phyloP scores from a whole-genome alignment of 2,888 invertebrate genomes.

The Heterodera filipjevi region DNA sequence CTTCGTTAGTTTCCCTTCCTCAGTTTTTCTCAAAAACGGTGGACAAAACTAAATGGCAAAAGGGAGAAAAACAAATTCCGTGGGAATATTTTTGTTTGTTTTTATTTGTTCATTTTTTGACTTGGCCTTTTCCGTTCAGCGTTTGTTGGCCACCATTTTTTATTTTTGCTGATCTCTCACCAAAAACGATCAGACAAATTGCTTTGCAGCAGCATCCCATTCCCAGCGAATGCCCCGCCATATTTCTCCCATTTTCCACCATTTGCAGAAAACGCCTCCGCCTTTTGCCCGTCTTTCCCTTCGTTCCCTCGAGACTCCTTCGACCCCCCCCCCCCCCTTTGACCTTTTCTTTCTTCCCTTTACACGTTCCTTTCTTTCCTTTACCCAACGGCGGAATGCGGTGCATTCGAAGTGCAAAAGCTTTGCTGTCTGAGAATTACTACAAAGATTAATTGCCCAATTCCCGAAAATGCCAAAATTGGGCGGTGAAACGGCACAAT shows the following conservation, averaged over 20 bases:
- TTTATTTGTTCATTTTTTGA: background rate
- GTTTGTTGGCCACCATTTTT: background rate
- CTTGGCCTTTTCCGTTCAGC: background rate
- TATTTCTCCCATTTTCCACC: background rate
- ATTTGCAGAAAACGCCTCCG: background rate
- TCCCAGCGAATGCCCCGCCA: background rate
- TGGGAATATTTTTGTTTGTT: background rate
- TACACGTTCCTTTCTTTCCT: background rate
- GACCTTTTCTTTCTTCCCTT: background rate
- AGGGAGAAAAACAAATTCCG: background rate
- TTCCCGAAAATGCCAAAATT: background rate
- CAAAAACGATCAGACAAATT: background rate
- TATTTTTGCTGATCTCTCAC: background rate
- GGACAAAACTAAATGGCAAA: background rate
- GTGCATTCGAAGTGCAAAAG: background rate
- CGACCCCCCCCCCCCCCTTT: background rate
- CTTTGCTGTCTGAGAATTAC: background rate
- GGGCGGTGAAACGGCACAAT: background rate
- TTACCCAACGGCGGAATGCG: background rate
- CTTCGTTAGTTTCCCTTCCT: background rate
- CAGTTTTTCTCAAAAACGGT: slow-evolving; percentile 1
- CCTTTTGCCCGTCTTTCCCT: background rate
- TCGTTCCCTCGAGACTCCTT: background rate
- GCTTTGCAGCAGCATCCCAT: background rate
- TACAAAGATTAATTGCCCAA: background rate